A percentile compares a stretch with the other conserved stretches of the same genome.
These are phyloP conservation scores for Enteromius thamalakanensis DNA, from an alignment of 2,797 vertebrate species.

Conservation along the genomic window DNA sequence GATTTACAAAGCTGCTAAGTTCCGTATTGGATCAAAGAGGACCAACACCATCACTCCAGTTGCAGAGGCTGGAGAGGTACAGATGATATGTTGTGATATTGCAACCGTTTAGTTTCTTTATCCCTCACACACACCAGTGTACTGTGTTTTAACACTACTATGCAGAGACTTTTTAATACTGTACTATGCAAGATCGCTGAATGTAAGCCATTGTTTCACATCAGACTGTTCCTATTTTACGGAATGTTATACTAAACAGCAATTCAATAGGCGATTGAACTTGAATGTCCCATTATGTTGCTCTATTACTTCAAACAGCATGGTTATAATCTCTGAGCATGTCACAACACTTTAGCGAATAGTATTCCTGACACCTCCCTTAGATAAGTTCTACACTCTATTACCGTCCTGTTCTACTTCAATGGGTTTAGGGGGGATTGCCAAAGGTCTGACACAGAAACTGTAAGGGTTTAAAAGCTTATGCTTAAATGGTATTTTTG, in stretches of 20 bases:
- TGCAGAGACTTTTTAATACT: neutral
- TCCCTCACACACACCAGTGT: neutral
- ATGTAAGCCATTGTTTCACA: neutral
- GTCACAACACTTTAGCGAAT: conserved; percentile 25
- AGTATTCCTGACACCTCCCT: conserved; percentile 38
- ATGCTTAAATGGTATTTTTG: conserved; percentile 18
- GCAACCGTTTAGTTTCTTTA: neutral
- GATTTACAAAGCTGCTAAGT: conserved; percentile 94
- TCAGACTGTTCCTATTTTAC: neutral
- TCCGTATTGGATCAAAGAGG: conserved; percentile 86
- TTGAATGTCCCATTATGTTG: conserved; percentile 41
- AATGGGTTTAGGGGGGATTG: conserved; percentile 18
- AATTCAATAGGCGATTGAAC: conserved; percentile 26
- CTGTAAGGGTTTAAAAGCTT: conserved; percentile 19
- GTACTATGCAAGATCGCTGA: neutral
- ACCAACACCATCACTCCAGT: conserved; percentile 88
- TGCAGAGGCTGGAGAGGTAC: conserved; percentile 83
- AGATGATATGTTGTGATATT: neutral
- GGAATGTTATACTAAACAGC: neutral
- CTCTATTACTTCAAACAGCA: conserved; percentile 34
- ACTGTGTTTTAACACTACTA: neutral
- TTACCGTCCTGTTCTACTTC: conserved; percentile 38
- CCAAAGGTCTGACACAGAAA: conserved; percentile 17
- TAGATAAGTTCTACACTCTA: conserved; percentile 37
- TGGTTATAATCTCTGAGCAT: conserved; percentile 20